Evolutionary conservation across 2,113 vertebrate species (phyloP), one percentile per base, ranked within the genome.

Genomic region (Cyphomyrus plagiostoma): DNA sequence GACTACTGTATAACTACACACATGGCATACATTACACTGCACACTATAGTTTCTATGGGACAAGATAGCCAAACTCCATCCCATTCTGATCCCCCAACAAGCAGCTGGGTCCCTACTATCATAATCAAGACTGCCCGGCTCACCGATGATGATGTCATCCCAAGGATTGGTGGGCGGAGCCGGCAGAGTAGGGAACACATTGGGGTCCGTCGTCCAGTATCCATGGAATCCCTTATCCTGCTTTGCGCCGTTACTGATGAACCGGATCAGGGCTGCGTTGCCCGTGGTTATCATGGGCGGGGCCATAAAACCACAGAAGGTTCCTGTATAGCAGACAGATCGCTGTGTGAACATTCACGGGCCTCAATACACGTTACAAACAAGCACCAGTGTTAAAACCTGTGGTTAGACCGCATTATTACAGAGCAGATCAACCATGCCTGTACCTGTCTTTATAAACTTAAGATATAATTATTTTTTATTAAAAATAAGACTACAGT

Each of bases 211-310:
- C 87, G 95, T 96, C 95, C 96, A 97, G 90, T 95, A 94, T 89
- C 95, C 95, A 89, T 92, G 95, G 89, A 97, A 96, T 89, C 96
- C 96, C 30, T 89, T 93, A 84, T 94, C 92, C 5, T 94, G 92
- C 74, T 91, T 89, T 1, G 46, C 91, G 48, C 82, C 42, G 1
- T 96, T 93, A 88, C 94, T 95, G n/a, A 95, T 80, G 90, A 96
- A 96, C 80, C 95, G 95, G 21, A 97, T 91, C n/a, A 94, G 56
- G 3, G 90, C 93, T 19, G 88, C 92, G 91, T 92, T 92, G 82
- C 93, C 89, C 0, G 48, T 77, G 6, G 13, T 91, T 21, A 95
- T 3, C 8, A 3, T 49, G 1, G 92, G 8, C n/a, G 94, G 95
- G 80, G 87, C 90, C 0, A 66, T 30, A 26, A 91, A 94, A 80